Conservation (phyloP, 2,797 vertebrate genomes). For the Euphonia xanthogaster region DNA sequence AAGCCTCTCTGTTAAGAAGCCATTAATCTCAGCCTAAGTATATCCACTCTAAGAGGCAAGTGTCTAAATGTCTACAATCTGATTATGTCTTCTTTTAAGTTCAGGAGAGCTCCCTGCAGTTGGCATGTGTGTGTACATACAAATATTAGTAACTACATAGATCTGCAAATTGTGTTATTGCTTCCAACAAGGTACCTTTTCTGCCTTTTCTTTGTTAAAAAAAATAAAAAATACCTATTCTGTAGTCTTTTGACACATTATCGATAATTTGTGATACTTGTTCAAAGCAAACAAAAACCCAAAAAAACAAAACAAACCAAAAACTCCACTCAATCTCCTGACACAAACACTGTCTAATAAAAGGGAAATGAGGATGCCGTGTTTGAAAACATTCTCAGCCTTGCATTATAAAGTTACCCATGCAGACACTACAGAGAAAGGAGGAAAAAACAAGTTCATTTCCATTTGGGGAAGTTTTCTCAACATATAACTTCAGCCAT, state of each 20-base stretch:
- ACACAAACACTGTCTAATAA: background rate
- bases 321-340: accelerated
- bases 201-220: background rate
- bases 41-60: background rate
- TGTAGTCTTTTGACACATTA: background rate
- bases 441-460: background rate
- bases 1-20: background rate
- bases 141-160: background rate
- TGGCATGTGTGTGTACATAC: background rate
- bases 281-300: background rate
- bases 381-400: background rate
- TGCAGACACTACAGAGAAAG: background rate
- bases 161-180: background rate
- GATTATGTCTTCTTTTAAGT: background rate
- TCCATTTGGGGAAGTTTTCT: background rate
- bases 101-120: background rate
- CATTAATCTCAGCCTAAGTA: background rate
- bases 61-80: background rate
- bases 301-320: background rate
- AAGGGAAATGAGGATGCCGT: background rate
- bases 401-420: background rate
- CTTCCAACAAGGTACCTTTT: background rate
- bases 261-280: background rate
- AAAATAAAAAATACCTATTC: background rate
- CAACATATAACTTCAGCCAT: background rate